Evolutionary conservation across 1,140 invertebrate species (phyloP).

Genomic region (Euwallacea fornicatus): DNA sequence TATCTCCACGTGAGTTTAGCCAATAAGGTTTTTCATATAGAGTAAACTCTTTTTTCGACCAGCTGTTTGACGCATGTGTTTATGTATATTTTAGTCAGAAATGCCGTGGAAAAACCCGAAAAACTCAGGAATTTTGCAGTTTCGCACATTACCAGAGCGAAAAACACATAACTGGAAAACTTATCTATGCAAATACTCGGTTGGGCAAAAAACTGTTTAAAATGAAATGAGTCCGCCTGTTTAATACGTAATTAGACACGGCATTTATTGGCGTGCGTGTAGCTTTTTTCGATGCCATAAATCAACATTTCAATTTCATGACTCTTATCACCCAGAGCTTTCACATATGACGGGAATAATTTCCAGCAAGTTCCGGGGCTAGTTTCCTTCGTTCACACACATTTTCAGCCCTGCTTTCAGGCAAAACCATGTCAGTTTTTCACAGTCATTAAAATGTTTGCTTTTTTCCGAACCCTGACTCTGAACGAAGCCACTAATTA

Average conservation of each 20-base stretch:
- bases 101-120: too few relatives aligned
- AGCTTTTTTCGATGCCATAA: constrained; percentile 24
- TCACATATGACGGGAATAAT: constrained; percentile 22
- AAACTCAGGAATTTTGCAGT: too few relatives aligned
- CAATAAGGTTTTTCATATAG: too few relatives aligned
- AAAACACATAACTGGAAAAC: too few relatives aligned
- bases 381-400: neutral
- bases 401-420: neutral
- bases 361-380: neutral
- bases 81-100: too few relatives aligned
- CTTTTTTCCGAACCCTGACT: constrained; percentile 2
- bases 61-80: too few relatives aligned
- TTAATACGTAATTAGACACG: constrained; percentile 30
- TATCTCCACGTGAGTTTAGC: too few relatives aligned
- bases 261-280: constrained; percentile 27
- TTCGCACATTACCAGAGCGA: too few relatives aligned
- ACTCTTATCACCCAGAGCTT: constrained; percentile 20
- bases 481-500: constrained; percentile 20
- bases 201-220: neutral
- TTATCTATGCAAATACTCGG: too few relatives aligned
- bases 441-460: constrained; percentile 12
- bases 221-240: neutral
- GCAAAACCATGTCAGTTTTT: neutral
- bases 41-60: too few relatives aligned
- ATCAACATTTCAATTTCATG: constrained; percentile 35